Base-by-base conservation (phyloP, 2,113 vertebrate genomes). In the Butastur rufipennis region DNA sequence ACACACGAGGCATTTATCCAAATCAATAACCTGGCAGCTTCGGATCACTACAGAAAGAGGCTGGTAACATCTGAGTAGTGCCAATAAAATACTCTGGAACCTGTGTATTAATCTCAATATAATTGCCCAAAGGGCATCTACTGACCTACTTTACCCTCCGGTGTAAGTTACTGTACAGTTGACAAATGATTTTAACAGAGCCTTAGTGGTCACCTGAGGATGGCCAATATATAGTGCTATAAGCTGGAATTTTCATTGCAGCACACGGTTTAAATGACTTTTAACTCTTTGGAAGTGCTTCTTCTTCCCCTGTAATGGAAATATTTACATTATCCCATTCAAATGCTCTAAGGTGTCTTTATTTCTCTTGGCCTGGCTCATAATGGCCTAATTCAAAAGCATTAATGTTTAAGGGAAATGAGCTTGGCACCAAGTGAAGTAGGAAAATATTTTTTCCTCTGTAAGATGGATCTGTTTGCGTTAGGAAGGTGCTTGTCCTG, bases 111-210 rank as follows among this genome's bases (percentile, higher is more conserved):
- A 90, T 93, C 88, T 93, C 58, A 22, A 80, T 58, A 31, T 65
- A 82, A 91, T 93, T 90, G 86, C 83, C 88, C 91, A 56, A 66
- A 92, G 83, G 93, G 93, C 84, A 80, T 62, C 80, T 40, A 6
- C 58, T 89, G 88, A 66, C 72, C 80, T 43, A 20, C 65, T 62
- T 78, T 42, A 67, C 59, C 86, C 83, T 61, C 68, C 45, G 13
- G 62, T 29, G 36, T 32, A 48, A 74, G 89, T 85, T 82, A 56
- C 81, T 26, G 19, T 27, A 16, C 34, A 66, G 81, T 21, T 90
- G 92, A 93, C 67, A 77, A 82, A 81, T 59, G 78, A 43, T 48
- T 90, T 82, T 61, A 93, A 61, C 78, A 66, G 62, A 78, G 72
- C 75, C 80, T 78, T 75, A 73, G 52, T 62, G 75, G 79, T 68